phyloP scores from a whole-genome alignment of 2,113 vertebrate species.

The Centrocercus urophasianus region DNA sequence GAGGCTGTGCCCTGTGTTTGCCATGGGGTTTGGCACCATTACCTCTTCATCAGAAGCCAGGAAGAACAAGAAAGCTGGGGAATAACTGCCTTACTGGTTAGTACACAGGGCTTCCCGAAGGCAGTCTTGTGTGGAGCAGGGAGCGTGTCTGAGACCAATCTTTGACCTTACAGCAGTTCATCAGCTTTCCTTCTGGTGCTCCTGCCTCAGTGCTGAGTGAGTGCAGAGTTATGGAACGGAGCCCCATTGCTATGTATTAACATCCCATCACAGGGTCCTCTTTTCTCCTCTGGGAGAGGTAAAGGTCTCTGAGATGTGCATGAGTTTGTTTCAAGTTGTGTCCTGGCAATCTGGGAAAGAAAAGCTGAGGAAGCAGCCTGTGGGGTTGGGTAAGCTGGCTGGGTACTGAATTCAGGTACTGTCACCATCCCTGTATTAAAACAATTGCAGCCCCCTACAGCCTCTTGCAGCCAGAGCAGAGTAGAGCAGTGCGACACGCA shows the following conservation, averaged over 20 bases:
- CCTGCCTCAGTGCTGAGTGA: background rate
- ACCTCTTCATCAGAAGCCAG: background rate
- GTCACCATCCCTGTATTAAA: background rate
- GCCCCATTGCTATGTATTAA: background rate
- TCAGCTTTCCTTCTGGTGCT: background rate
- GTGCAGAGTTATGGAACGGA: background rate
- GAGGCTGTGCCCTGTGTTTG: background rate
- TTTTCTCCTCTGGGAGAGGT: background rate
- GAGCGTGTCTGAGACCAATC: background rate
- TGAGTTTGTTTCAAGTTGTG: background rate
- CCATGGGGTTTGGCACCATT: background rate
- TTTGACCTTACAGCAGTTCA: background rate
- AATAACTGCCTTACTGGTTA: conserved; percentile 17
- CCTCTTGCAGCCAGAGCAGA: background rate
- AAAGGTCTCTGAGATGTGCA: rapidly evolving
- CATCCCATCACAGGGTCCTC: background rate
- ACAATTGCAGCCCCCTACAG: background rate
- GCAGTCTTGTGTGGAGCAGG: background rate
- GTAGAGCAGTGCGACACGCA: background rate
- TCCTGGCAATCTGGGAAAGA: background rate
- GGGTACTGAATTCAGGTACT: background rate
- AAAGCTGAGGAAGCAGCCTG: too few species aligned
- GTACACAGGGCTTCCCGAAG: background rate
- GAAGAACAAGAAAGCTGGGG: background rate
- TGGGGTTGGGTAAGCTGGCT: background rate